These are phyloP conservation scores for Pandion haliaetus DNA, from an alignment of 2,113 vertebrate genomes.

Conservation along the genomic window DNA sequence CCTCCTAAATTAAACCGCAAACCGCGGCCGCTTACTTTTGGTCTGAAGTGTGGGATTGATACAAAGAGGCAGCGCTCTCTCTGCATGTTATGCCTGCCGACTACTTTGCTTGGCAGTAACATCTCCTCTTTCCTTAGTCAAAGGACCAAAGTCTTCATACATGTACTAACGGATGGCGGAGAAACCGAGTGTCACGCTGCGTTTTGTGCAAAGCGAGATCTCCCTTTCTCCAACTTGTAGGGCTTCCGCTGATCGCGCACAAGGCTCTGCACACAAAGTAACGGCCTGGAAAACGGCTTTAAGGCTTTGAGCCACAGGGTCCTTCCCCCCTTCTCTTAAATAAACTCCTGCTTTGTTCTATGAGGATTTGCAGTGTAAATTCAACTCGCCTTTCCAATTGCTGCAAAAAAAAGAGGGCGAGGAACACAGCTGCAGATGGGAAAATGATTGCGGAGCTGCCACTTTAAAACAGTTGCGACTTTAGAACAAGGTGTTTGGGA, in stretches of 20 bases:
- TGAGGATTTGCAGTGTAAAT: conserved; percentile 12
- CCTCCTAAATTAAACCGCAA: conserved; percentile 6
- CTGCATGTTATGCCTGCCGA: neutral
- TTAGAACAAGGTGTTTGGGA: neutral
- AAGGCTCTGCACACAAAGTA: neutral
- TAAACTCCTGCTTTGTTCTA: neutral
- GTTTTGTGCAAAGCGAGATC: neutral
- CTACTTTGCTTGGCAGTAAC: neutral
- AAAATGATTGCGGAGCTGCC: neutral
- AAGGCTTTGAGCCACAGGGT: neutral
- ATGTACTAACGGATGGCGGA: neutral
- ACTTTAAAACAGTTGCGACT: neutral
- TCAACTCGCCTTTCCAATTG: neutral
- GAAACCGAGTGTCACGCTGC: neutral
- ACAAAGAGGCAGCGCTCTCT: neutral
- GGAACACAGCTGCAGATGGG: neutral
- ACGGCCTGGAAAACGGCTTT: neutral
- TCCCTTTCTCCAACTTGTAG: neutral
- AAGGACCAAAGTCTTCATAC: neutral
- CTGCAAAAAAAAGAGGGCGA: neutral
- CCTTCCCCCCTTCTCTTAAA: neutral
- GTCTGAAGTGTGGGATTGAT: neutral
- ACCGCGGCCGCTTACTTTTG: neutral
- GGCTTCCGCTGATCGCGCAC: neutral
- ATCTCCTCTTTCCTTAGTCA: neutral